Evolutionary conservation across 2,888 invertebrate species (phyloP), one percentile per base, ranked within the genome.

Genomic region (Plagodis pulveraria): DNA sequence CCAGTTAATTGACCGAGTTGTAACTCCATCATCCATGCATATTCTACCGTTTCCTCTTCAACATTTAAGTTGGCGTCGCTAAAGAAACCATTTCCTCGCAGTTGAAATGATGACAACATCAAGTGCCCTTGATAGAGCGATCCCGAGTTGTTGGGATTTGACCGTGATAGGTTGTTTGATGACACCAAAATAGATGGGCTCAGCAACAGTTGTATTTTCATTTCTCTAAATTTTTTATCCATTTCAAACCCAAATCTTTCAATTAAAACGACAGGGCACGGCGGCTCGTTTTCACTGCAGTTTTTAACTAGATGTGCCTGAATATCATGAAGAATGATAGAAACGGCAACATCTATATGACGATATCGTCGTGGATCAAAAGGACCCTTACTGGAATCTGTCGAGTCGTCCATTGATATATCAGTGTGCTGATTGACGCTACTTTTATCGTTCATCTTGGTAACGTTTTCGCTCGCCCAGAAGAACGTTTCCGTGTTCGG

Each of bases 221-320:
- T 99, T 85, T 99, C 99, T 62, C 95, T 95, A 83, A 96, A 99
- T 22, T 95, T 94, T 84, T 99, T 99, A 81, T 98, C 97, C 97
- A 99, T 97, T 94, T 99, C 99, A 84, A 99, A 99, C 1, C 98
- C 98, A 68, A 99, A 95, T 65, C 98, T 94, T 87, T 99, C 99
- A 46, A 98, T 95, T 22, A 97, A 86, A 62, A 98, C 95, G 6
- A 97, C 96, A 0, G 98, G 99, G 83, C 99, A 99, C 0, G 98
- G 97, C 0, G 98, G 97, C 87, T 98, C 98, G 71, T 95, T 96
- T 63, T 97, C 96, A 70, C 96, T 96, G 81, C 98, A 99, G 86
- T 98, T 98, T 94, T 97, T 97, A 6, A 98, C 94, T 62, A 99
- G 91, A 92, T 99, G 99, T 0, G 97, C 99, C 80, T 99, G 98